Evolutionary conservation across 2,113 vertebrate genomes (phyloP).

Genomic region (Malurus elegans): DNA sequence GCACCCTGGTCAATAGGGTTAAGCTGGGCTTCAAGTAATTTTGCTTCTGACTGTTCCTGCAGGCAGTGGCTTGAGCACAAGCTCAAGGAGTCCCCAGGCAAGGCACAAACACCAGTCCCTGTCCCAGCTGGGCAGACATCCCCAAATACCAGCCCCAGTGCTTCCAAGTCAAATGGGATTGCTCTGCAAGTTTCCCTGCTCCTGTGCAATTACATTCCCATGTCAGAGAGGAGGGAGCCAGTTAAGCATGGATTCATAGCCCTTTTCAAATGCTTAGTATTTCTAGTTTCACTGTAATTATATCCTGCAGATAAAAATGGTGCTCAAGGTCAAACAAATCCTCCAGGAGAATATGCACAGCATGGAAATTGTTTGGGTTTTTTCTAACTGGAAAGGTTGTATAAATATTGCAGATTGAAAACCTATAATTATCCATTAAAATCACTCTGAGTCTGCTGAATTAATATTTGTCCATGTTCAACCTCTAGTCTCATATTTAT

Average conservation of each 20-base stretch:
- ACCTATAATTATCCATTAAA: constrained; percentile 54
- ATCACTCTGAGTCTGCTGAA: constrained; percentile 19
- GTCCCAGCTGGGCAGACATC: fast-evolving
- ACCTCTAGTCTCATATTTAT: background rate
- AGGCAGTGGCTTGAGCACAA: background rate
- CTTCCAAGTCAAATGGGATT: background rate
- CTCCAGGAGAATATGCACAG: constrained; percentile 15
- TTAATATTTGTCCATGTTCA: constrained; percentile 10
- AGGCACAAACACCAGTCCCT: background rate
- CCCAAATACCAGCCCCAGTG: background rate
- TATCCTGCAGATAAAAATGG: constrained; percentile 48
- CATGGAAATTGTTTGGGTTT: background rate
- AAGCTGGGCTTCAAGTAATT: background rate
- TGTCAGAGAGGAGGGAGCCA: background rate
- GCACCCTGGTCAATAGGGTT: background rate
- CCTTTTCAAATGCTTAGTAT: background rate
- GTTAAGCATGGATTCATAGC: background rate
- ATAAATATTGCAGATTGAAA: constrained; percentile 43
- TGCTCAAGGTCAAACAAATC: constrained; percentile 52
- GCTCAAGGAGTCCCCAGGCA: background rate
- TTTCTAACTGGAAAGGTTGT: constrained; percentile 40
- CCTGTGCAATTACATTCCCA: background rate
- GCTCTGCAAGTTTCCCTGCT: background rate
- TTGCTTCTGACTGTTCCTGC: background rate
- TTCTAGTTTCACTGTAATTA: constrained; percentile 26